Percentiles rank a stretch among this genome's conserved stretches.
phyloP scores from a whole-genome alignment of 2,888 invertebrate species.

The Holacanthella duospinosa region DNA sequence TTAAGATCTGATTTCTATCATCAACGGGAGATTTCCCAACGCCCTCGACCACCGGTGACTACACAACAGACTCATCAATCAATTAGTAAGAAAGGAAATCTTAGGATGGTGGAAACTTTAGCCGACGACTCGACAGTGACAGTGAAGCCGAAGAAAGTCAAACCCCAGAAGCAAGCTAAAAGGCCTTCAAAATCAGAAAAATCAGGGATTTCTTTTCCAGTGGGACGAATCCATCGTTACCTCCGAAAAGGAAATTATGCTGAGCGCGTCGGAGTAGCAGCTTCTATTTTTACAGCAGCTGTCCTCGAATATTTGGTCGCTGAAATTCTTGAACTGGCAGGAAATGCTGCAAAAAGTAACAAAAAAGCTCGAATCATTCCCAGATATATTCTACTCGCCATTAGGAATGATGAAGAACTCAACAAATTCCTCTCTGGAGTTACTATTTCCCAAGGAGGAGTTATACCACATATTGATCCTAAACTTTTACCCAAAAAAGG shows the following conservation, averaged over 20 bases:
- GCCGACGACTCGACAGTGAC: too few species aligned
- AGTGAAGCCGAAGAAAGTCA: too few species aligned
- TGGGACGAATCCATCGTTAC: not conserved
- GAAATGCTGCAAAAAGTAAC: not conserved
- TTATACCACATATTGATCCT: not conserved
- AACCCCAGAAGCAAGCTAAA: too few species aligned
- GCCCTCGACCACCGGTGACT: too few species aligned
- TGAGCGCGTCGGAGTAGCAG: not conserved
- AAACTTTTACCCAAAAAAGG: not conserved
- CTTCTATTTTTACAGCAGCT: slow-evolving; percentile 6
- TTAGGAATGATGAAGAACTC: slow-evolving; percentile 4
- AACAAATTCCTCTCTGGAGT: not conserved
- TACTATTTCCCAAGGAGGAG: not conserved
- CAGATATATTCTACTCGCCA: slow-evolving; percentile 1
- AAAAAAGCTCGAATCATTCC: not conserved
- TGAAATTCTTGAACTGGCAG: not conserved
- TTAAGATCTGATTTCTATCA: too few species aligned
- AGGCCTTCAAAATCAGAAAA: not conserved
- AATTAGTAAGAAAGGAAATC: too few species aligned
- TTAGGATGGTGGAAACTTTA: too few species aligned
- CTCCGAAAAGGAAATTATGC: not conserved
- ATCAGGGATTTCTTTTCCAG: slow-evolving; percentile 7
- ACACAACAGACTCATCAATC: too few species aligned
- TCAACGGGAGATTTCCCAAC: too few species aligned
- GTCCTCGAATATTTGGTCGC: slow-evolving; percentile 7